phyloP scores from a whole-genome alignment of 2,113 vertebrate genomes.

The Athene cunicularia region DNA sequence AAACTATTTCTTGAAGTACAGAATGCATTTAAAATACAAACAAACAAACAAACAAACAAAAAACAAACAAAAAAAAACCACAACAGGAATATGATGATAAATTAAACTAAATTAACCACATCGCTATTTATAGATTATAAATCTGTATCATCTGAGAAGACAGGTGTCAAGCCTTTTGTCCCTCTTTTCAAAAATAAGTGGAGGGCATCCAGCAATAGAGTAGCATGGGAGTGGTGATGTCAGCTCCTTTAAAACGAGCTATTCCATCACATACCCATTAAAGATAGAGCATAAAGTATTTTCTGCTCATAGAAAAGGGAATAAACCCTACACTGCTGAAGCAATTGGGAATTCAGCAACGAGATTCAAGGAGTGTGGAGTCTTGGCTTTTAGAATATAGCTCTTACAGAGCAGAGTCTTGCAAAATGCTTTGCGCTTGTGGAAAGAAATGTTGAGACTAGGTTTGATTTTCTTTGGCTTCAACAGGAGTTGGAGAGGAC shows the following conservation, averaged over 20 bases:
- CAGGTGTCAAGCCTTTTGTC: background rate
- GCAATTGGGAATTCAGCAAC: background rate
- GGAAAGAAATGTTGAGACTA: background rate
- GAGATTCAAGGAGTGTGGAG: background rate
- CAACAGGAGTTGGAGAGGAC: background rate
- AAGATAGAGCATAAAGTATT: background rate
- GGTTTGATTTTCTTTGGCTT: background rate
- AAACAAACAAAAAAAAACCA: background rate
- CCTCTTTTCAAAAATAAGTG: background rate
- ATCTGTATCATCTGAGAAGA: background rate
- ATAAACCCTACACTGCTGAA: background rate
- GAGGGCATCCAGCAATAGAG: background rate
- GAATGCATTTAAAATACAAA: background rate
- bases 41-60: background rate
- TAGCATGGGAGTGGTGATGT: background rate
- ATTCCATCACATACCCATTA: background rate
- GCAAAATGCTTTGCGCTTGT: background rate
- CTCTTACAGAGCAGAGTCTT: background rate
- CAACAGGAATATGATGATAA: background rate
- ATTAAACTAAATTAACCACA: background rate
- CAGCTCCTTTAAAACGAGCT: background rate
- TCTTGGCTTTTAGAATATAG: background rate
- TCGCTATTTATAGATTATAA: background rate
- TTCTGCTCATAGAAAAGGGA: background rate
- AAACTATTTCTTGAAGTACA: background rate